Percentiles rank a stretch among this genome's conserved stretches.
Conservation (phyloP, 2,113 vertebrate genomes). For the Montifringilla adamsi region DNA sequence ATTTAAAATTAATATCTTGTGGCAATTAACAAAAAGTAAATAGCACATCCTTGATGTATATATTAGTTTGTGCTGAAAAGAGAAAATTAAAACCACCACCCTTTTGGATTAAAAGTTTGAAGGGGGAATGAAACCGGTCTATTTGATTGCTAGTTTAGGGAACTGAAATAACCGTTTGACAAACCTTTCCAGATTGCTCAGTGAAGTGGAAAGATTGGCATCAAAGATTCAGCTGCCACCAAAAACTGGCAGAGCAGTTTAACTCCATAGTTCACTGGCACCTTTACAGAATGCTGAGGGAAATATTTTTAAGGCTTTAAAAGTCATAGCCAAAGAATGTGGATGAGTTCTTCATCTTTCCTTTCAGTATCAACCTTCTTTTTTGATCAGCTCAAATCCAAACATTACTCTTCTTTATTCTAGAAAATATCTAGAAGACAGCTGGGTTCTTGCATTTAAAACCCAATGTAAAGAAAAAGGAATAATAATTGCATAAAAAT, state of each 20-base stretch:
- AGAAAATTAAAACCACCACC: background rate
- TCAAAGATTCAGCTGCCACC: background rate
- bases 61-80: background rate
- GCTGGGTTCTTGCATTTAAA: background rate
- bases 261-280: background rate
- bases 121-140: background rate
- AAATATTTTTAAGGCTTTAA: background rate
- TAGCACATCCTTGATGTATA: background rate
- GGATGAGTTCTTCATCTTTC: background rate
- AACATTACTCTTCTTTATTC: background rate
- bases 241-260: background rate
- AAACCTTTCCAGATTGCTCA: background rate
- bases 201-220: background rate
- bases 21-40: background rate
- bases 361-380: background rate
- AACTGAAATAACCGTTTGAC: background rate
- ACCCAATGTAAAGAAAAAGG: background rate
- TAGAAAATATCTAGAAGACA: background rate
- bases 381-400: background rate
- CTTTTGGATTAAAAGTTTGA: background rate
- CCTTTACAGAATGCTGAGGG: background rate
- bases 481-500: background rate
- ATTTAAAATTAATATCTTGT: rapidly evolving
- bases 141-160: background rate
- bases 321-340: background rate